Conservation (phyloP, 2,888 invertebrate genomes). For the Chymomyza fuscimana region DNA sequence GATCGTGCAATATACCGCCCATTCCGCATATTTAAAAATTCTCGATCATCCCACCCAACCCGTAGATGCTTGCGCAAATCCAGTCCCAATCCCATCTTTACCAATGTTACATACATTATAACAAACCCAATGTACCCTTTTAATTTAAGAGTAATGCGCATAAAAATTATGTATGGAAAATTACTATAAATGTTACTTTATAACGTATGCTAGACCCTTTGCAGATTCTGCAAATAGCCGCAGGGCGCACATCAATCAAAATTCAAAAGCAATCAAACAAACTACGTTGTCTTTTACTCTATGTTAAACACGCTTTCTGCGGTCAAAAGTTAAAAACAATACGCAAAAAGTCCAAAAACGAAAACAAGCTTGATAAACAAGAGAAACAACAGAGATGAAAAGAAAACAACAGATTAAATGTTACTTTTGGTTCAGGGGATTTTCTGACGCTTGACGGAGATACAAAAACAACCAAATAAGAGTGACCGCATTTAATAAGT, state of each 20-base stretch:
- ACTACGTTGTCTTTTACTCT: neutral
- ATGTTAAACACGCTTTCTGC: neutral
- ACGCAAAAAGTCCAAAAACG: neutral
- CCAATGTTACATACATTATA: too few relatives aligned
- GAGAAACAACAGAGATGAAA: neutral
- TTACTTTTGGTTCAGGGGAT: neutral
- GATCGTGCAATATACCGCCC: too few relatives aligned
- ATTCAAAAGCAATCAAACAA: neutral
- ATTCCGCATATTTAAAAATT: too few relatives aligned
- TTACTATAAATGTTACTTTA: neutral
- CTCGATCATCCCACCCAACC: too few relatives aligned
- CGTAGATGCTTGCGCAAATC: too few relatives aligned
- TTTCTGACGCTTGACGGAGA: neutral
- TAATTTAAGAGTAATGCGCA: too few relatives aligned
- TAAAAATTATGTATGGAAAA: neutral
- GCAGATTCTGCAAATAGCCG: neutral
- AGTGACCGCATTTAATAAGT: neutral
- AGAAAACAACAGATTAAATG: neutral
- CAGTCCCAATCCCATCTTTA: too few relatives aligned
- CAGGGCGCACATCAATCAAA: neutral
- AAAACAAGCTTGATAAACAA: neutral
- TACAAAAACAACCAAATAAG: neutral
- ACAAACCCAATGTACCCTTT: too few relatives aligned
- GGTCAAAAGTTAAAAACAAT: neutral
- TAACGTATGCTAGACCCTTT: neutral